Evolutionary conservation across 1,140 invertebrate species (phyloP), one percentile per base, ranked within the genome.

Genomic region (Drosophila carrolli): DNA sequence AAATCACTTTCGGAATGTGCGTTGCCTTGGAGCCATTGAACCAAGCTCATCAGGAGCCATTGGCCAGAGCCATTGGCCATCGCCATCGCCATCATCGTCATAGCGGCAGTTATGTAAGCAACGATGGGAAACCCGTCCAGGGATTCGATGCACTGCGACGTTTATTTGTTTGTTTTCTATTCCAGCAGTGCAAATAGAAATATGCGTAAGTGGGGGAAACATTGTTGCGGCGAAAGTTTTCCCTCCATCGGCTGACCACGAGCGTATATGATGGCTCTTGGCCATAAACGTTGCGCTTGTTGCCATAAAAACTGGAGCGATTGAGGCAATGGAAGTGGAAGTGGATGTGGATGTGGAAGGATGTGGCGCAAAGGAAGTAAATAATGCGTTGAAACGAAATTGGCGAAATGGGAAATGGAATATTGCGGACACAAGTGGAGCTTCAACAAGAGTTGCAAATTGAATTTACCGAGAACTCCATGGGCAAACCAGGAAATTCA

Each of bases 1-100:
- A 77, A 77, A 78, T 78, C 75, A 78, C 75, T 78, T 78, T 78
- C 63, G 75, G 74, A 77, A 77, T 77, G 74, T 77, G 63, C 50
- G 75, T 51, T 70, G 35, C 63, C 66, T 47, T 50, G 51, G 55
- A 57, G 63, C 75, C 75, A 78, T 62, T 70, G 74, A 77, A 77
- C 74, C 75, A n/a, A 57, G 72, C 48, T 77, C 74, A 78, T 71
- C 75, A 77, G 74, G 65, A 76, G 61, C 40, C 50, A 53, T 53
- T 53, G 61, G 73, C 67, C 23, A 23, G 23, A 23, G 23, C 23
- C 47, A 50, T 29, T 29, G 27, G 61, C 32, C 29, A 35, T 29
- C 48, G 54, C 63, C 70, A 50, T 62, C 11, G 19, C 47, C 47
- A 51, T 48, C 19, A 14, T 41, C 43, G 41, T 56, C 29, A 70